Conservation (phyloP, 2,888 invertebrate genomes). For the Ophraella communa region DNA sequence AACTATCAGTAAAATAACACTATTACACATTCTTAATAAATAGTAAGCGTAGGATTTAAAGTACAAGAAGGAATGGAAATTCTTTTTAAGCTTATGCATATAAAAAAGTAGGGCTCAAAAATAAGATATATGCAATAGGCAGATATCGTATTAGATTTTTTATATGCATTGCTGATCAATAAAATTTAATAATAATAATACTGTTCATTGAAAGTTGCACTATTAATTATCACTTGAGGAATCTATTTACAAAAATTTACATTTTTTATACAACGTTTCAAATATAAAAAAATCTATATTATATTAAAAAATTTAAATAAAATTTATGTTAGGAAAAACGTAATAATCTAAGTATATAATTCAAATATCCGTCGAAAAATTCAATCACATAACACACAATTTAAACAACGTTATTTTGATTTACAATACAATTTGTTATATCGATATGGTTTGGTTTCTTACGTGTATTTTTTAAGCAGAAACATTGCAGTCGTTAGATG, state of each 20-base stretch:
- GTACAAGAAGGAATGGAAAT: slow-evolving; percentile 42
- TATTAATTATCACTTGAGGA: slow-evolving; percentile 16
- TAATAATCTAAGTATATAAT: not conserved
- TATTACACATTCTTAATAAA: slow-evolving; percentile 40
- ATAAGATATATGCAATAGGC: slow-evolving; percentile 37
- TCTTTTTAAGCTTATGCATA: slow-evolving; percentile 36
- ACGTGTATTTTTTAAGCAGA: slow-evolving; percentile 15
- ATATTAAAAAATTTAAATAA: not conserved
- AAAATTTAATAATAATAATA: slow-evolving; percentile 32
- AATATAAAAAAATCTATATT: not conserved
- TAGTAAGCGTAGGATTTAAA: slow-evolving; percentile 56
- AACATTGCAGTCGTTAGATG: not conserved
- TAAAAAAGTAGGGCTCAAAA: slow-evolving; percentile 46
- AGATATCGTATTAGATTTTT: slow-evolving; percentile 39
- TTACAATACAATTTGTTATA: not conserved
- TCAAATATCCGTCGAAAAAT: not conserved
- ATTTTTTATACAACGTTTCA: slow-evolving; percentile 1
- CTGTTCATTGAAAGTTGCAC: slow-evolving; percentile 23
- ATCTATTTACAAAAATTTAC: slow-evolving; percentile 28
- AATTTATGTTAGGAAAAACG: not conserved
- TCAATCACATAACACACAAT: not conserved
- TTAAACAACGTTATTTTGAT: not conserved
- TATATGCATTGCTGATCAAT: slow-evolving; percentile 38
- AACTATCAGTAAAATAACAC: slow-evolving; percentile 21
- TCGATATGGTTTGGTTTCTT: slow-evolving; percentile 16